phyloP scores from a whole-genome alignment of 1,140 invertebrate species.

The Panagrolaimus sp. region DNA sequence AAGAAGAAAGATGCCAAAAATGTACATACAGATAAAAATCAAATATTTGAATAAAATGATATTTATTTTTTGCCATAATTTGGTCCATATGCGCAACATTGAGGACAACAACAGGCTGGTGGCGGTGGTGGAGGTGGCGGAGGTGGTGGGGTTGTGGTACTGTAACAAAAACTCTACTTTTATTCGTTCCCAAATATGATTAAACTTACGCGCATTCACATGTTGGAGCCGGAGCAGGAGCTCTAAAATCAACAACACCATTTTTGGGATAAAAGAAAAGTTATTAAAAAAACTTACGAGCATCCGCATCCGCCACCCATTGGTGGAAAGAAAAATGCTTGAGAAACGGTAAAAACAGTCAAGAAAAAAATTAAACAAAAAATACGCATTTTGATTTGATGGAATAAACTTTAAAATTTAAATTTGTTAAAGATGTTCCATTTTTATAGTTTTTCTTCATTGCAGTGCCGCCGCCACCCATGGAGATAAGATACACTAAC shows the following conservation, averaged over 20 bases:
- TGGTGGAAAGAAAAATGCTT: background rate
- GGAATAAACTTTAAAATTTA: too few species aligned
- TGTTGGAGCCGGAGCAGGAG: background rate
- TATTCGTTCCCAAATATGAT: too few species aligned
- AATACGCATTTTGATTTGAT: too few species aligned
- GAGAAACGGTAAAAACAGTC: background rate
- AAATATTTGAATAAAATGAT: slow-evolving; percentile 1
- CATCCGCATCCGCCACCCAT: background rate
- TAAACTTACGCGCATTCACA: too few species aligned
- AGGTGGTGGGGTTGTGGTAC: background rate
- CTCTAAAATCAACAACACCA: background rate
- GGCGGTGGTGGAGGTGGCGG: slow-evolving; percentile 3
- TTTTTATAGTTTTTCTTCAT: too few species aligned
- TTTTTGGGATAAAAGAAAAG: too few species aligned
- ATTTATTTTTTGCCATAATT: slow-evolving; percentile 1
- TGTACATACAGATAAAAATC: background rate
- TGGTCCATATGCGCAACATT: slow-evolving; percentile 1
- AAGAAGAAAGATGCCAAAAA: too few species aligned
- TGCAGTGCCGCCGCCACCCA: too few species aligned
- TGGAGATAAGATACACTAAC: too few species aligned
- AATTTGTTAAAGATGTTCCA: too few species aligned
- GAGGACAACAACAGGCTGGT: slow-evolving; percentile 1
- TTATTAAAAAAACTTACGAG: background rate
- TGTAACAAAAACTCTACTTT: background rate
- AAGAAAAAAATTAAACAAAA: background rate